phyloP scores from a whole-genome alignment of 2,888 invertebrate genomes.

The Conomelus anceps region DNA sequence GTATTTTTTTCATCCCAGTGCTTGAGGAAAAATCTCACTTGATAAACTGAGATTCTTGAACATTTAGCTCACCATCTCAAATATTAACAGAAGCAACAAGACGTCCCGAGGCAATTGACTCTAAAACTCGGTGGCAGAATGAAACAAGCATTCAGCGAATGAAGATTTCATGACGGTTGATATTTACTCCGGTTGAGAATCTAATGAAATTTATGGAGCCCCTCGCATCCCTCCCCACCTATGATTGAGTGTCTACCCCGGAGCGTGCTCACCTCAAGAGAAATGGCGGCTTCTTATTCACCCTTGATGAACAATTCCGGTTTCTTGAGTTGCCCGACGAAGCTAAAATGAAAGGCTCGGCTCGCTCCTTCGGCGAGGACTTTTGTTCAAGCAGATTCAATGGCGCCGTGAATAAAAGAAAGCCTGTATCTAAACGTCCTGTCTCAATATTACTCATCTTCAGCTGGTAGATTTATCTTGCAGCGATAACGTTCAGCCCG shows the following conservation, averaged over 20 bases:
- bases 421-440: neutral
- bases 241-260: neutral
- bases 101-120: neutral
- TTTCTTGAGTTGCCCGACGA: neutral
- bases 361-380: neutral
- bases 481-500: neutral
- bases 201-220: neutral
- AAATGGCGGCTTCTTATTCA: neutral
- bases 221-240: neutral
- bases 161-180: neutral
- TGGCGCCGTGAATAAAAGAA: neutral
- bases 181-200: neutral
- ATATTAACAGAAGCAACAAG: neutral
- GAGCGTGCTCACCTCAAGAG: neutral
- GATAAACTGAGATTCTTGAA: neutral
- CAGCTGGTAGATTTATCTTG: neutral
- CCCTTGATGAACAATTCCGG: neutral
- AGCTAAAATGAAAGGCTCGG: neutral
- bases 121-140: neutral
- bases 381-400: neutral
- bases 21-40: neutral
- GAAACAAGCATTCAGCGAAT: neutral
- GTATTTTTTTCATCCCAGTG: neutral
- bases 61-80: neutral
- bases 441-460: neutral